A percentile compares a stretch with the other conserved stretches of the same genome.
phyloP scores from a whole-genome alignment of 2,797 vertebrate species.

The Cryptoprocta ferox region DNA sequence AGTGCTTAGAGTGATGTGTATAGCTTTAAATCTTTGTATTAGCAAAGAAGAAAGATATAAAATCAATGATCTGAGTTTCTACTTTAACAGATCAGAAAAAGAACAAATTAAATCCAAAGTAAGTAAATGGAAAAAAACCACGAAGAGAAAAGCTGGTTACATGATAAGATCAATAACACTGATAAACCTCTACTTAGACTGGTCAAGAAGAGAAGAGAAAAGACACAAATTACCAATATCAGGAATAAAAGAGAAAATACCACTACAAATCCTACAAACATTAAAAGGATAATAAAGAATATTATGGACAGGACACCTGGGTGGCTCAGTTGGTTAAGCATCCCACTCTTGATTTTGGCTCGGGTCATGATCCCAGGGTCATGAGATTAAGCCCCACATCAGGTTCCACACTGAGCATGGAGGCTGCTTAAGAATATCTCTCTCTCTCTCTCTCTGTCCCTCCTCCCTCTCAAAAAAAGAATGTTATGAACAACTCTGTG shows the following conservation, averaged over 20 bases:
- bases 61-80: not conserved
- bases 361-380: too few species aligned
- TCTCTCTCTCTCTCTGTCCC: too few species aligned
- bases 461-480: not conserved
- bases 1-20: not conserved
- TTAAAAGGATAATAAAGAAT: not conserved
- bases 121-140: constrained; percentile 8
- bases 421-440: too few species aligned
- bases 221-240: not conserved
- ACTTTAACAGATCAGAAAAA: not conserved
- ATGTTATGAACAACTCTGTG: not conserved
- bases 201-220: not conserved
- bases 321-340: too few species aligned
- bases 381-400: too few species aligned
- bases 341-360: too few species aligned
- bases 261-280: not conserved
- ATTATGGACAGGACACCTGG: not conserved
- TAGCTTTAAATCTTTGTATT: not conserved
- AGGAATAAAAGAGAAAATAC: not conserved
- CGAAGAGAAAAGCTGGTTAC: constrained; percentile 3
- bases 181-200: not conserved
- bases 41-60: not conserved
- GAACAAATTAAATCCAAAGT: not conserved
- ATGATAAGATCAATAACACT: not conserved
- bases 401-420: too few species aligned